Base-by-base conservation (phyloP, 92 coral and sea anemone species). In the Virgularia gustaviana region DNA sequence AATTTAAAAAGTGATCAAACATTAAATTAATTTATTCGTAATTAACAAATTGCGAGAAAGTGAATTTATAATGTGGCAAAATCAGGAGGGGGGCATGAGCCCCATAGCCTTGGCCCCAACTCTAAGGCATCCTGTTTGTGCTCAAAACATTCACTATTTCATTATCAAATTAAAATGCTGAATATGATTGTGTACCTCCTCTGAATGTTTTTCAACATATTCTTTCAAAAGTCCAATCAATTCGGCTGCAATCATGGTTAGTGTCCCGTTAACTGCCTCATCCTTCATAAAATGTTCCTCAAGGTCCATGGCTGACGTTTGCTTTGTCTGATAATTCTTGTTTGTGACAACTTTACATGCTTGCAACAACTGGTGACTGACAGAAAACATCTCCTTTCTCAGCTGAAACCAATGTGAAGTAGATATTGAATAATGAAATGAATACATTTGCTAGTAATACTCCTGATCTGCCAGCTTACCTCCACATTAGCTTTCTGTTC, bases 401-500 rank as follows among this genome's bases (percentile, higher is more conserved):
- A 58, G 22, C 65, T 58, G 36, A 8, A 67, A 22, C 51, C 2
- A 9, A 9, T 0, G 8, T 45, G 23, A 28, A 56, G n/a, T 4
- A 56, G 5, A 56, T 23, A 22, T 31, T 31, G 7, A 58, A 16
- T 8, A 1, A 25, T 51, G 20, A 1, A 31, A 9, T 27, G 43
- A 11, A 15, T 13, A 2, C 2, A 36, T 19, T 31, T 16, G 36
- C 13, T 28, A 30, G 16, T 24, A 6, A 30, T 23, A 55, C 16
- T 55, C 29, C 11, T 15, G 27, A 16, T 8, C 45, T 15, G 15
- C 15, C 36, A 38, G 25, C 63, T 27, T 79, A 91, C 97, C 96
- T 86, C 88, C 22, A 89, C 81, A 73, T 91, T 91, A 12, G 72
- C 77, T 18, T 82, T 85, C 70, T 89, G 94, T 75, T 92, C 94